phyloP scores from a whole-genome alignment of 2,113 vertebrate genomes.

The Anolis carolinensis region DNA sequence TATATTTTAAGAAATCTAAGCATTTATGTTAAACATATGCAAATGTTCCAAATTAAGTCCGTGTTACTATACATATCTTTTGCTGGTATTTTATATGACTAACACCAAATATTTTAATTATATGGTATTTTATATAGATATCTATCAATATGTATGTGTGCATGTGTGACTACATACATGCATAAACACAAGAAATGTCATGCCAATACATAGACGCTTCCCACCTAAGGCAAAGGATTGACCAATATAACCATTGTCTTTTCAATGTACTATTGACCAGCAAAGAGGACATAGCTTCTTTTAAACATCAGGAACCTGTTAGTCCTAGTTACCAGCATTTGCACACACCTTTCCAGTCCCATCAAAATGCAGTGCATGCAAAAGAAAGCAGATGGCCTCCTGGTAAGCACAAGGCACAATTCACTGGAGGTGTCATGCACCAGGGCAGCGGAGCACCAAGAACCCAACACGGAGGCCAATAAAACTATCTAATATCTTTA shows the following conservation, averaged over 20 bases:
- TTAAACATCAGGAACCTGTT: not conserved
- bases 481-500: too few species aligned
- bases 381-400: constrained; percentile 55
- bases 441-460: too few species aligned
- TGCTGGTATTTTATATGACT: not conserved
- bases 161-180: too few species aligned
- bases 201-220: not conserved
- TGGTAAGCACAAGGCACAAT: constrained; percentile 39
- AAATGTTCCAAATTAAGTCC: not conserved
- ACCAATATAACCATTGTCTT: not conserved
- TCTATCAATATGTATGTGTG: too few species aligned
- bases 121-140: too few species aligned
- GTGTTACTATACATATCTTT: not conserved
- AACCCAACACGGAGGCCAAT: too few species aligned
- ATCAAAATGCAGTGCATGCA: constrained; percentile 42
- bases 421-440: too few species aligned
- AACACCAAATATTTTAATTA: not conserved
- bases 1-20: not conserved
- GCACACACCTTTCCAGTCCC: constrained; percentile 58
- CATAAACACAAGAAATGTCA: constrained; percentile 12
- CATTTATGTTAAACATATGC: not conserved
- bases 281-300: not conserved
- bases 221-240: not conserved
- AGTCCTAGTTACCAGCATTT: not conserved
- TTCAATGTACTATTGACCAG: not conserved